Evolutionary conservation across 2,888 invertebrate species (phyloP).

Genomic region (Mythimna impura): DNA sequence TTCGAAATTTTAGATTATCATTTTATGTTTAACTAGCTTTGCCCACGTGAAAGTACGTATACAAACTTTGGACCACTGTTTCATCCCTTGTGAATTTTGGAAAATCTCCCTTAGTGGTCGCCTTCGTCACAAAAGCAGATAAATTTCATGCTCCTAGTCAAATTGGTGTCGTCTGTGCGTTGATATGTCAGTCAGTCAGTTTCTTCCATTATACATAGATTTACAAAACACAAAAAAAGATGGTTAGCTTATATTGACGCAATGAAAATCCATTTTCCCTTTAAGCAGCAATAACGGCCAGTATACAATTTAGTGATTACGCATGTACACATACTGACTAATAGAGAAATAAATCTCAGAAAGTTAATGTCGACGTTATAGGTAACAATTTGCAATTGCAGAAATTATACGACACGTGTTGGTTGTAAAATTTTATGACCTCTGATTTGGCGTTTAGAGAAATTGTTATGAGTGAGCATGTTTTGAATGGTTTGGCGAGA

Average conservation of each 20-base stretch:
- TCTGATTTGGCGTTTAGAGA: constrained; percentile 7
- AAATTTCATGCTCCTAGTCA: too few relatives aligned
- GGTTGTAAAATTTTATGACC: constrained; percentile 32
- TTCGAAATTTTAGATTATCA: too few relatives aligned
- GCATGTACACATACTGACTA: constrained; percentile 1
- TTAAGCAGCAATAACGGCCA: neutral
- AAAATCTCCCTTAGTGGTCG: too few relatives aligned
- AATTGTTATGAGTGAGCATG: constrained; percentile 6
- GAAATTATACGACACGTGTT: constrained; percentile 16
- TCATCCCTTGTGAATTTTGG: too few relatives aligned
- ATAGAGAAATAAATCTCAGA: constrained; percentile 16
- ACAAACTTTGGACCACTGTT: too few relatives aligned
- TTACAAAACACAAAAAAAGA: neutral
- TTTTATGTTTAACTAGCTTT: too few relatives aligned
- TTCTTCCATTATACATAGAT: neutral
- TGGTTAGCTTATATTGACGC: neutral
- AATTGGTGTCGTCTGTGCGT: too few relatives aligned
- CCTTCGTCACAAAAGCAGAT: too few relatives aligned
- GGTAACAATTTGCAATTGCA: constrained; percentile 12
- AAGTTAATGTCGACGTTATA: neutral
- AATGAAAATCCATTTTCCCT: neutral
- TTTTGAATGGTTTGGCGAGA: neutral
- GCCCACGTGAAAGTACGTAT: too few relatives aligned
- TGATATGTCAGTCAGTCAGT: too few relatives aligned
- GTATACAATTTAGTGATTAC: neutral